A percentile compares a stretch with the other conserved stretches of the same genome.
phyloP scores from a whole-genome alignment of 2,888 invertebrate genomes.

The Rhaphigaster nebulosa region DNA sequence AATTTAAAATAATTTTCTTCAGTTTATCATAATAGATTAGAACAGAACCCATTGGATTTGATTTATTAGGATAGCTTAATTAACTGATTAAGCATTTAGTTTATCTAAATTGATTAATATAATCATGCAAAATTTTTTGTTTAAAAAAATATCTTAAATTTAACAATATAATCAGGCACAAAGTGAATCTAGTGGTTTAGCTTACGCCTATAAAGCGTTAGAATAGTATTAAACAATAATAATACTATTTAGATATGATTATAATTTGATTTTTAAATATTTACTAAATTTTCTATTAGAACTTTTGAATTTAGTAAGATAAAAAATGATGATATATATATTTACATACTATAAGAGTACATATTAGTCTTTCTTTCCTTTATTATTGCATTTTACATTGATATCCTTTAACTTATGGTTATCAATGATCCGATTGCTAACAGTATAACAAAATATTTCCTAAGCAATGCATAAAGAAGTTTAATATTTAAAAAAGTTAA shows the following conservation, averaged over 20 bases:
- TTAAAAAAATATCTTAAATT: slow-evolving; percentile 30
- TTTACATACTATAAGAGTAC: slow-evolving; percentile 31
- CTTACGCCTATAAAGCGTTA: slow-evolving; percentile 19
- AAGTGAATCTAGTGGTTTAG: slow-evolving; percentile 46
- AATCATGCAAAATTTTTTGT: slow-evolving; percentile 37
- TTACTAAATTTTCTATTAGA: slow-evolving; percentile 6
- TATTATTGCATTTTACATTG: slow-evolving; percentile 45
- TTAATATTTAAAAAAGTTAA: background rate
- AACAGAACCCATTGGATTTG: background rate
- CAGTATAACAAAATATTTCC: background rate
- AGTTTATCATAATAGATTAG: background rate
- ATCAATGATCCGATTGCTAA: background rate
- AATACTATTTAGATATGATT: slow-evolving; percentile 25
- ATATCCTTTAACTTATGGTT: background rate
- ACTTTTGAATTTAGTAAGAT: background rate
- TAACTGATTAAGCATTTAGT: slow-evolving; percentile 13
- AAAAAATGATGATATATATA: slow-evolving; percentile 20
- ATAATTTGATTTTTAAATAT: slow-evolving; percentile 3
- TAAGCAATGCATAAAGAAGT: slow-evolving; percentile 11
- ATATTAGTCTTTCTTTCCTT: slow-evolving; percentile 13
- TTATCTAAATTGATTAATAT: slow-evolving; percentile 30
- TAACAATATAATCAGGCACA: slow-evolving; percentile 53
- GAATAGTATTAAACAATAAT: slow-evolving; percentile 18
- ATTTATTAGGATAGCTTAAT: slow-evolving; percentile 8
- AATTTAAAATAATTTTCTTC: background rate